Conservation (phyloP, 2,113 vertebrate species). For the Gymnorhina tibicen region DNA sequence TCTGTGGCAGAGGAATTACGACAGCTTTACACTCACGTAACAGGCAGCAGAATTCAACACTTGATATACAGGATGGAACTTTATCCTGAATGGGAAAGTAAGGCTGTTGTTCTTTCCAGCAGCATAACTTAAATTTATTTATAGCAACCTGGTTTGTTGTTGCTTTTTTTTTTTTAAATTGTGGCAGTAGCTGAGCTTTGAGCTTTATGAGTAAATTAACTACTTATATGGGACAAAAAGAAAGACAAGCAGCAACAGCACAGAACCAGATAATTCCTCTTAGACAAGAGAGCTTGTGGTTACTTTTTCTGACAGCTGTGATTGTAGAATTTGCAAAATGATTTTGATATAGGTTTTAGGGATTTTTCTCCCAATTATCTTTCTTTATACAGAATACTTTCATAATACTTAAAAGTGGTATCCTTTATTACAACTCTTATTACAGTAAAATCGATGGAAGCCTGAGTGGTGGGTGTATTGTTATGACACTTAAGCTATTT, state of each 20-base stretch:
- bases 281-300: not conserved
- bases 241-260: constrained; percentile 1
- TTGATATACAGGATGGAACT: not conserved
- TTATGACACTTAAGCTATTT: constrained; percentile 78
- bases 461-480: constrained; percentile 71
- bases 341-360: constrained; percentile 61
- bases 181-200: not conserved
- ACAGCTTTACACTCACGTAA: not conserved
- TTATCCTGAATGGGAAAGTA: not conserved
- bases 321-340: constrained; percentile 25
- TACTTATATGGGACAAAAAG: not conserved
- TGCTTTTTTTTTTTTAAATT: not conserved
- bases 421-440: constrained; percentile 65
- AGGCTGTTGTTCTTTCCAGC: not conserved
- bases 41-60: not conserved
- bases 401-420: constrained; percentile 55
- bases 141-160: not conserved
- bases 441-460: constrained; percentile 56
- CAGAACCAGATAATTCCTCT: not conserved
- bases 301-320: constrained; percentile 50
- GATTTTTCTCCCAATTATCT: constrained; percentile 40
- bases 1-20: not conserved
- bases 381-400: constrained; percentile 44
- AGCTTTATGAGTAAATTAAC: constrained; percentile 39
- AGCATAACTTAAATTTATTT: not conserved